These are phyloP conservation scores for Orchesella flavescens DNA, from an alignment of 2,888 invertebrate species.

Conservation along the genomic window DNA sequence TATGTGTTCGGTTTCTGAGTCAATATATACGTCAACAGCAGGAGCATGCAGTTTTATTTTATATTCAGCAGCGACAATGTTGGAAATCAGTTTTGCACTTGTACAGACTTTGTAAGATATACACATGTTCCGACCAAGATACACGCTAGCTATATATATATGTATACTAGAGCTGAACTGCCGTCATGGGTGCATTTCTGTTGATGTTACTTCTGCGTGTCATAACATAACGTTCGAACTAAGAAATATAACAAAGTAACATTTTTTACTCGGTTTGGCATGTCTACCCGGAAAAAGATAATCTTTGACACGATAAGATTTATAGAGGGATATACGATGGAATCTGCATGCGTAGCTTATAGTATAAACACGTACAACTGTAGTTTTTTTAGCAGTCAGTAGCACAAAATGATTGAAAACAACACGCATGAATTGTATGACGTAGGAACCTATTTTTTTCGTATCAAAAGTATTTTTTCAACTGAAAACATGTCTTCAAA, in stretches of 20 bases:
- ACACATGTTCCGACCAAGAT: neutral
- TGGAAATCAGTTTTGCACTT: neutral
- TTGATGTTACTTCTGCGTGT: slow-evolving; percentile 24
- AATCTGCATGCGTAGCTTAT: neutral
- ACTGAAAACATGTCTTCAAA: slow-evolving; percentile 29
- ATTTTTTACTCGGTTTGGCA: slow-evolving; percentile 41
- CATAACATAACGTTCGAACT: slow-evolving; percentile 16
- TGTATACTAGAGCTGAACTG: slow-evolving; percentile 6
- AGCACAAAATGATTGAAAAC: slow-evolving; percentile 15
- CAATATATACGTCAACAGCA: neutral
- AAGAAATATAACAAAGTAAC: slow-evolving; percentile 5
- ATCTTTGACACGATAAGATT: slow-evolving; percentile 51
- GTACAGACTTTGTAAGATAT: neutral
- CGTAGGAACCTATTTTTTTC: slow-evolving; percentile 35
- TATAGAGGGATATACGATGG: slow-evolving; percentile 13
- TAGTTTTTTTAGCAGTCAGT: neutral
- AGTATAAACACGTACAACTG: neutral
- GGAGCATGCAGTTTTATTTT: neutral
- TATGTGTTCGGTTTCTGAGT: neutral
- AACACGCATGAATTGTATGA: slow-evolving; percentile 23
- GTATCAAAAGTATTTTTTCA: slow-evolving; percentile 28
- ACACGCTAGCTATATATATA: neutral
- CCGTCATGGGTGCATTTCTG: slow-evolving; percentile 44
- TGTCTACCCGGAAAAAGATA: slow-evolving; percentile 55
- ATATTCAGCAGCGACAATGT: no score